These are phyloP conservation scores for Entomyzon cyanotis DNA, from an alignment of 2,113 vertebrate species.

Conservation along the genomic window DNA sequence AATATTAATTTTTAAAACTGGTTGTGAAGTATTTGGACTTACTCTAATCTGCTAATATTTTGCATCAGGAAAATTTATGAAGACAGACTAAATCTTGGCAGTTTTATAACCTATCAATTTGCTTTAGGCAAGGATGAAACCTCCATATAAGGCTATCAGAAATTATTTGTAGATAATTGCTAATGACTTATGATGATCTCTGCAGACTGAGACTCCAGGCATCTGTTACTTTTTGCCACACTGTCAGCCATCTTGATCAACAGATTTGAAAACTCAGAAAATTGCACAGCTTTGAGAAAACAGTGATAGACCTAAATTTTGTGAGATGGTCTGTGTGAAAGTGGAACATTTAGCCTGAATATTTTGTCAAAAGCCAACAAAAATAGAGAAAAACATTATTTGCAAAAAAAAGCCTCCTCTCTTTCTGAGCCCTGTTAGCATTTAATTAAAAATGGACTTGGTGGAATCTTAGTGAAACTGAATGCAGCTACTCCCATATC, in stretches of 20 bases:
- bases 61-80: neutral
- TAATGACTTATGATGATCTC: neutral
- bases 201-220: neutral
- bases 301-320: neutral
- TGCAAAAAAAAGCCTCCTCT: neutral
- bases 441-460: neutral
- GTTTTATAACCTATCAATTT: neutral
- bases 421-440: neutral
- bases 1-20: neutral
- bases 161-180: neutral
- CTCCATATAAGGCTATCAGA: neutral
- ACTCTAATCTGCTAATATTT: neutral
- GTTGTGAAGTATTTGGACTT: neutral
- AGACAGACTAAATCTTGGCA: neutral
- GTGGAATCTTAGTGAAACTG: neutral
- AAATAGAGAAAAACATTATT: neutral
- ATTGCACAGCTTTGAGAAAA: neutral
- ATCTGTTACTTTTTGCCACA: neutral
- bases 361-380: neutral
- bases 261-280: conserved; percentile 11
- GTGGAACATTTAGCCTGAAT: neutral
- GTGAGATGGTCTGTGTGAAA: neutral
- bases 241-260: neutral
- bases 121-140: neutral
- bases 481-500: neutral